Conservation (phyloP, 1,140 invertebrate species). For the Drosophila arizonae region DNA sequence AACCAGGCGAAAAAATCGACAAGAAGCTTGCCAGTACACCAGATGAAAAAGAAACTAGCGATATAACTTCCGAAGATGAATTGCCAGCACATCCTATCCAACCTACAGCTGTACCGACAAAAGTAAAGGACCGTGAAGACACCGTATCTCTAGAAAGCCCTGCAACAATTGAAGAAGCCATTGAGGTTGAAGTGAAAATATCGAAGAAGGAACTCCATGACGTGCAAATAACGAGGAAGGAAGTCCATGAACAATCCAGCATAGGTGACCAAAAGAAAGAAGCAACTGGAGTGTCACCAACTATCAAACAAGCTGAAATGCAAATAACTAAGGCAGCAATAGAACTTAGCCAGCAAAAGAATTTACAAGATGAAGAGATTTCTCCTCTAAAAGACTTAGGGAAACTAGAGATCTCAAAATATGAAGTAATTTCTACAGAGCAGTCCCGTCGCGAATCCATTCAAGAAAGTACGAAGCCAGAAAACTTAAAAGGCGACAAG, state of each 20-base stretch:
- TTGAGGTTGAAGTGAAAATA: conserved; percentile 70
- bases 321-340: too few relatives aligned
- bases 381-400: conserved; percentile 24
- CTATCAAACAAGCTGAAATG: too few relatives aligned
- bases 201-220: conserved; percentile 40
- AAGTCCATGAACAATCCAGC: neutral
- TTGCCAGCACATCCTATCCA: conserved; percentile 61
- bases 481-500: conserved; percentile 26
- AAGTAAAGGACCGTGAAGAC: conserved; percentile 67
- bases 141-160: conserved; percentile 76
- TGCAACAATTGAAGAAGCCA: conserved; percentile 78
- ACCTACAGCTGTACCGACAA: conserved; percentile 28
- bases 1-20: conserved; percentile 18
- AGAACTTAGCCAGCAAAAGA: neutral
- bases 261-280: neutral
- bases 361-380: conserved; percentile 16
- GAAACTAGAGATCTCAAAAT: conserved; percentile 5
- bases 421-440: conserved; percentile 23
- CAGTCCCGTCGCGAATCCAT: conserved; percentile 29
- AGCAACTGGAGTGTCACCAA: neutral
- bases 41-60: conserved; percentile 77
- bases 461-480: conserved; percentile 25
- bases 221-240: conserved; percentile 45
- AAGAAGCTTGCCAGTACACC: conserved; percentile 69
- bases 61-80: conserved; percentile 80